A percentile compares a stretch with the other conserved stretches of the same genome.
Conservation (phyloP, 2,113 vertebrate species). For the Neolamprologus ventralis region DNA sequence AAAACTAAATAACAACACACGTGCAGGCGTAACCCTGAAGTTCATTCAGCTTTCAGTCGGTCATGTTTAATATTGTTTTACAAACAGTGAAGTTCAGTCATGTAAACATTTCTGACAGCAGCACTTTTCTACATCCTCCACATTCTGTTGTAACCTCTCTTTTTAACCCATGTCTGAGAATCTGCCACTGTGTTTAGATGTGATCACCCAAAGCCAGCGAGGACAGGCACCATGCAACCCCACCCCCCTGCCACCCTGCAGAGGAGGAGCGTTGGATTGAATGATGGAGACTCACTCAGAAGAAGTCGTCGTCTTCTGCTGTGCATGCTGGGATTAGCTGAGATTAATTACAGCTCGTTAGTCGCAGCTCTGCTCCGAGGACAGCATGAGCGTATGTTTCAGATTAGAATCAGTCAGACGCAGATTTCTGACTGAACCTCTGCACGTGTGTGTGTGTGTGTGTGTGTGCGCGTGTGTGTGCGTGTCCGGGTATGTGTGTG, state of each 20-base stretch:
- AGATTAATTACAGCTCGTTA: not conserved
- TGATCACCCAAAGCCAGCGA: not conserved
- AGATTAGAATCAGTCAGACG: not conserved
- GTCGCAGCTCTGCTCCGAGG: not conserved
- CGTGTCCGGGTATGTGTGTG: too few relatives aligned
- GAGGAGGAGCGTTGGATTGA: not conserved
- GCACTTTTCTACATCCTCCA: not conserved
- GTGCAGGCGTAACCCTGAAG: not conserved
- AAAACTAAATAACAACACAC: not conserved
- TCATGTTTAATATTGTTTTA: not conserved
- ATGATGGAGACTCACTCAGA: not conserved
- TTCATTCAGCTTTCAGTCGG: not conserved
- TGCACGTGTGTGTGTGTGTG: accelerated
- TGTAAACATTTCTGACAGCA: not conserved
- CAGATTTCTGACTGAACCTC: not conserved
- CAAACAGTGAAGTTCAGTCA: not conserved
- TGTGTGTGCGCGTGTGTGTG: not conserved
- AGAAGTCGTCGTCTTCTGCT: not conserved
- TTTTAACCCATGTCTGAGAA: not conserved
- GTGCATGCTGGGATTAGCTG: not conserved
- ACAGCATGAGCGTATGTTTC: not conserved
- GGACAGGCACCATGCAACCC: not conserved
- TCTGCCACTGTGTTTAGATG: not conserved
- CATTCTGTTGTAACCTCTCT: not conserved
- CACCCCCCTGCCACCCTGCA: not conserved